These are phyloP conservation scores for Ptychadena robeensis DNA, from an alignment of 2,797 vertebrate species.

Conservation along the genomic window DNA sequence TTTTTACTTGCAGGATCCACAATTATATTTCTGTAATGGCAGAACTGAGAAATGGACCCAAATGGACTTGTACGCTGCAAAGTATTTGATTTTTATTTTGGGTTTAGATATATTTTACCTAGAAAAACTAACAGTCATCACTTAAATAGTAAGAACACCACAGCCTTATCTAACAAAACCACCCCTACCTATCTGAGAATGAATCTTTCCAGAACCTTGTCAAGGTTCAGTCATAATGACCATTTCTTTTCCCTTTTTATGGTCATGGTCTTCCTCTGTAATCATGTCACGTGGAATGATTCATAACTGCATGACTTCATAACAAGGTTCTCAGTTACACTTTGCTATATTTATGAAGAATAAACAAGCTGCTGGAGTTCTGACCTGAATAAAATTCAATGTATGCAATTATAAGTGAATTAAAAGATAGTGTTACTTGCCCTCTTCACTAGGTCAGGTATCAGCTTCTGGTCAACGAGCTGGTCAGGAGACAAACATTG, in stretches of 20 bases:
- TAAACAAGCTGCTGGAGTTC: background rate
- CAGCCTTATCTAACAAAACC: no score
- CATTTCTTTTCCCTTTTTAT: background rate
- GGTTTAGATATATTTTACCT: no score
- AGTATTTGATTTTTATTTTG: no score
- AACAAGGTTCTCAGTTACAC: background rate
- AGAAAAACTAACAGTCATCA: no score
- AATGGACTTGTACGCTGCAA: no score
- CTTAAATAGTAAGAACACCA: no score
- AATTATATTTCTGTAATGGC: no score
- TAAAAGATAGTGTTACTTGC: conserved; percentile 73
- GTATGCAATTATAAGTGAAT: background rate
- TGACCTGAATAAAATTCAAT: background rate
- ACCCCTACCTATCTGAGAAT: background rate
- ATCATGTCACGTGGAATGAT: background rate
- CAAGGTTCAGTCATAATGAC: background rate
- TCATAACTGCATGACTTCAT: background rate
- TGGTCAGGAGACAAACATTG: conserved; percentile 85
- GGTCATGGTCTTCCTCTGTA: background rate
- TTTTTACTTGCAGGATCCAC: no score
- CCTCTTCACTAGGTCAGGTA: conserved; percentile 94
- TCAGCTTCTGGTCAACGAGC: conserved; percentile 84
- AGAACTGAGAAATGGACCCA: no score
- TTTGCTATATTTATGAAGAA: background rate
- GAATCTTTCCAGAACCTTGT: background rate